Evolutionary conservation across 2,888 invertebrate species (phyloP).

Genomic region (Marasmarcha lunaedactyla): DNA sequence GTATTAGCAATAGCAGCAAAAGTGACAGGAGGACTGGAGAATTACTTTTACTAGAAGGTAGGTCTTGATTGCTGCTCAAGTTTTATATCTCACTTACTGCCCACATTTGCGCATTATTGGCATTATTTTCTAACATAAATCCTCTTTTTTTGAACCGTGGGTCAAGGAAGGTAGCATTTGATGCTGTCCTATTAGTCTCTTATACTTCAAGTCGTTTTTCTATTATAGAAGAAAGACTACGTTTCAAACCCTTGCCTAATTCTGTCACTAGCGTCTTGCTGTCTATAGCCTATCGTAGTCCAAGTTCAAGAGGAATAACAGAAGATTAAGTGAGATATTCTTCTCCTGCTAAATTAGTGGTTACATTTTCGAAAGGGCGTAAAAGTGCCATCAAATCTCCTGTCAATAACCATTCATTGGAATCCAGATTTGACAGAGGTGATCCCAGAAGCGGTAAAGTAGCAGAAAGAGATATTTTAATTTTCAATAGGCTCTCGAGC

Average conservation of each 20-base stretch:
- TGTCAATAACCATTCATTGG: constrained; percentile 16
- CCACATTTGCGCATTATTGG: constrained; percentile 16
- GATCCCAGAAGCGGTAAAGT: constrained; percentile 10
- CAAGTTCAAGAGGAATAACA: constrained; percentile 18
- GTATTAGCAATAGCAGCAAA: constrained; percentile 1
- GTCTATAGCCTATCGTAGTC: constrained; percentile 15
- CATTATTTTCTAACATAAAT: constrained; percentile 16
- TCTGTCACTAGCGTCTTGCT: constrained; percentile 13
- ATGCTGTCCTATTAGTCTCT: constrained; percentile 16
- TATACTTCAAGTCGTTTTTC: constrained; percentile 16
- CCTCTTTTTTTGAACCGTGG: constrained; percentile 18
- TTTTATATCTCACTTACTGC: constrained; percentile 14
- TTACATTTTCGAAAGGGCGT: constrained; percentile 17
- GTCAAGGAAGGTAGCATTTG: constrained; percentile 17
- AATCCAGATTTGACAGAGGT: constrained; percentile 13
- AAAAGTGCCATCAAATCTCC: constrained; percentile 15
- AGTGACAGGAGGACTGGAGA: no score
- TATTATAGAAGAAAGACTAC: constrained; percentile 12
- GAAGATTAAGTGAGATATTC: constrained; percentile 20
- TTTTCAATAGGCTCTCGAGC: constrained; percentile 14
- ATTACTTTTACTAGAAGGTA: constrained; percentile 6
- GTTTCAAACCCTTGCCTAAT: constrained; percentile 12
- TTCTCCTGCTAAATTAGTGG: constrained; percentile 18
- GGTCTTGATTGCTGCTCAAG: constrained; percentile 8
- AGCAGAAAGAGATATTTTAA: constrained; percentile 16